phyloP scores from a whole-genome alignment of 2,113 vertebrate genomes.

The Triplophysa siluroides region DNA sequence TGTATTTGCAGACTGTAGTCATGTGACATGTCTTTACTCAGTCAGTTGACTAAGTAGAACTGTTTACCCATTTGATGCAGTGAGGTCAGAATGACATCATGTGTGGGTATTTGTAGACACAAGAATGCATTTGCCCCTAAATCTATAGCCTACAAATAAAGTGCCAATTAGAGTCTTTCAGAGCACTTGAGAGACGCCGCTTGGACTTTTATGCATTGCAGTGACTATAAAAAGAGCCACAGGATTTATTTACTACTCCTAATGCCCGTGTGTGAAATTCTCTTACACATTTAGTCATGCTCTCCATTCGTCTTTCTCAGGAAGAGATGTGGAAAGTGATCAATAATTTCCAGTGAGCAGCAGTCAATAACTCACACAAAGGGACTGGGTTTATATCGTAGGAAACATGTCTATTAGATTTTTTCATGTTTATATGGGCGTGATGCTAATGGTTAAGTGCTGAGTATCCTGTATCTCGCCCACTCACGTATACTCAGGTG shows the following conservation, averaged over 20 bases:
- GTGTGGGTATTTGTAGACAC: neutral
- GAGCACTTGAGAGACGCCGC: neutral
- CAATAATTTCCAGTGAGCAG: conserved; percentile 48
- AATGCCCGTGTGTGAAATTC: conserved; percentile 12
- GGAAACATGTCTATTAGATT: conserved; percentile 38
- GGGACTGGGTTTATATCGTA: conserved; percentile 16
- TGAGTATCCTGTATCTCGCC: conserved; percentile 37
- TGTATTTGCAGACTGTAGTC: neutral
- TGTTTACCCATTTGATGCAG: neutral
- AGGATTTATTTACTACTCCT: neutral
- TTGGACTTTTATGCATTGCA: neutral
- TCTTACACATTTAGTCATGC: conserved; percentile 26
- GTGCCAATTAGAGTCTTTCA: neutral
- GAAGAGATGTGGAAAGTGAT: conserved; percentile 41
- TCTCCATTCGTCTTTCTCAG: conserved; percentile 30
- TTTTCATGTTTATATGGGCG: conserved; percentile 27
- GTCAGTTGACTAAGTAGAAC: neutral
- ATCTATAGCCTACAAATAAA: neutral
- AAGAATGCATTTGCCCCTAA: conserved; percentile 1
- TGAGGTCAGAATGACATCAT: neutral
- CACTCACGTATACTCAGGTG: conserved; percentile 25
- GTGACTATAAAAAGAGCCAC: conserved; percentile 11
- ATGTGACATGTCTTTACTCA: neutral
- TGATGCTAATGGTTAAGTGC: conserved; percentile 43
- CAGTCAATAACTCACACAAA: conserved; percentile 41